phyloP scores from a whole-genome alignment of 2,888 invertebrate genomes.

The Mesopsocus fuscifrons region DNA sequence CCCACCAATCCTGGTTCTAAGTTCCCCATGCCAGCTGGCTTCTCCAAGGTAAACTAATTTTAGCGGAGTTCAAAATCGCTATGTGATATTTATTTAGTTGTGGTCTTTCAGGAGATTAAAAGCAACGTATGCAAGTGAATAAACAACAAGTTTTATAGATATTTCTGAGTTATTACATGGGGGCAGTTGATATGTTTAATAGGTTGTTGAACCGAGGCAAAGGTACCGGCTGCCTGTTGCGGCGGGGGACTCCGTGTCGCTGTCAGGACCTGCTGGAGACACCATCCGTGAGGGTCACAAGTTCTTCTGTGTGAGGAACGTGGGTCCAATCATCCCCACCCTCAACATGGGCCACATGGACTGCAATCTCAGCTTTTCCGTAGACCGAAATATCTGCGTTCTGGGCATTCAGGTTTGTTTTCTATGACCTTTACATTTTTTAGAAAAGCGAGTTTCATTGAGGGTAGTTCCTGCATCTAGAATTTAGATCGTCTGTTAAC shows the following conservation, averaged over 20 bases:
- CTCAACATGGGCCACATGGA: constrained; percentile 57
- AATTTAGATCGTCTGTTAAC: too few relatives aligned
- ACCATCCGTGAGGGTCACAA: constrained; percentile 24
- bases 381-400: constrained; percentile 60
- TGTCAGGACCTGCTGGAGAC: constrained; percentile 14
- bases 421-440: too few relatives aligned
- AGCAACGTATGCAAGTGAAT: neutral
- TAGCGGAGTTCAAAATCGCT: constrained; percentile 16
- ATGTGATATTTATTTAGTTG: neutral
- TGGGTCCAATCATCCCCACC: constrained; percentile 48
- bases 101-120: constrained; percentile 1
- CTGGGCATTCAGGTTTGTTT: constrained; percentile 48
- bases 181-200: neutral
- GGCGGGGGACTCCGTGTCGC: neutral
- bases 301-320: constrained; percentile 47
- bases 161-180: too few relatives aligned
- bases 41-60: constrained; percentile 29
- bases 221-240: neutral
- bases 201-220: constrained; percentile 4
- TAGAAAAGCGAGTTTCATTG: too few relatives aligned
- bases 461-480: too few relatives aligned
- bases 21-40: constrained; percentile 52
- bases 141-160: neutral
- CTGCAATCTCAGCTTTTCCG: constrained; percentile 59
- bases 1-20: constrained; percentile 34